phyloP scores from a whole-genome alignment of 2,113 vertebrate species.

The rabbit (Oryctolagus cuniculus) region mOryCun1.1 NC_091434.1:54907001-54907500 shows the following conservation, averaged over 20 bases:
- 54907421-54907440: no score
- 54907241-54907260: neutral
- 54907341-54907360: constrained; percentile 43
- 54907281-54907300: neutral
- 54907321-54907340: neutral
- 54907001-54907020: neutral
- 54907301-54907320: constrained; percentile 14
- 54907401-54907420: neutral
- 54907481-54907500: neutral
- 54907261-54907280: neutral
- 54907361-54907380: neutral
- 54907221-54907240: neutral
- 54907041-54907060: neutral
- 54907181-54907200: neutral
- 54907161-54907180: no score
- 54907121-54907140: neutral
- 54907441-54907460: neutral
- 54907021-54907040: neutral
- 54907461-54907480: neutral
- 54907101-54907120: neutral
- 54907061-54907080: neutral
- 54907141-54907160: neutral
- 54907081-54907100: neutral
- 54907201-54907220: neutral
- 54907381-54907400: neutral